These are phyloP conservation scores for Apantesis nais DNA, from an alignment of 2,888 invertebrate genomes.

Conservation along the genomic window DNA sequence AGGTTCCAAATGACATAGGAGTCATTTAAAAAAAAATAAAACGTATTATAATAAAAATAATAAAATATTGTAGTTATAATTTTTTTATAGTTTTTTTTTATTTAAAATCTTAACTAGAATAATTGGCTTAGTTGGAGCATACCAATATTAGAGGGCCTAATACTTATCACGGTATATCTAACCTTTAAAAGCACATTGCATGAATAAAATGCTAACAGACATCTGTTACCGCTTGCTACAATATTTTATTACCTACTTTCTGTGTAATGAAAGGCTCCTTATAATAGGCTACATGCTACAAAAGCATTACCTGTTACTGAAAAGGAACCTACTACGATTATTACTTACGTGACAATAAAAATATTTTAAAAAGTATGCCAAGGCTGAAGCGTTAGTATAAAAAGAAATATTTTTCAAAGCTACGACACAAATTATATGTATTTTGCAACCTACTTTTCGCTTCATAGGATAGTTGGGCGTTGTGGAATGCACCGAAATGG, in stretches of 20 bases:
- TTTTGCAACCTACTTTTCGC: neutral
- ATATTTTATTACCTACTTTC: neutral
- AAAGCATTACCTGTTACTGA: neutral
- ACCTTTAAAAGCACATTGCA: neutral
- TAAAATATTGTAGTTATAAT: no score
- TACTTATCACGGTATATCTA: neutral
- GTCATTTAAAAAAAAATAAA: no score
- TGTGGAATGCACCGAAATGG: neutral
- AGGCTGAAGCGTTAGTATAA: neutral
- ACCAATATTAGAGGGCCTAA: neutral
- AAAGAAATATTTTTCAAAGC: neutral
- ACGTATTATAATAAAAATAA: no score
- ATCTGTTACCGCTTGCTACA: neutral
- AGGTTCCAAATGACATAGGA: no score
- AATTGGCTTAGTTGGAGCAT: neutral
- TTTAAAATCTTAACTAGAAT: neutral
- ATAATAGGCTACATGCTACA: neutral
- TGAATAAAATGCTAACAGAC: neutral
- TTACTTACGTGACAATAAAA: conserved; percentile 2
- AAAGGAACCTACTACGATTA: neutral
- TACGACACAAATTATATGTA: neutral
- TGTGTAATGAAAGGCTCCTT: neutral
- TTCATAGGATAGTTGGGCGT: neutral
- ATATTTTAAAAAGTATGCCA: neutral
- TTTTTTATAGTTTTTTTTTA: neutral